phyloP scores from a whole-genome alignment of 1,140 invertebrate species.

The Atta cephalotes region DNA sequence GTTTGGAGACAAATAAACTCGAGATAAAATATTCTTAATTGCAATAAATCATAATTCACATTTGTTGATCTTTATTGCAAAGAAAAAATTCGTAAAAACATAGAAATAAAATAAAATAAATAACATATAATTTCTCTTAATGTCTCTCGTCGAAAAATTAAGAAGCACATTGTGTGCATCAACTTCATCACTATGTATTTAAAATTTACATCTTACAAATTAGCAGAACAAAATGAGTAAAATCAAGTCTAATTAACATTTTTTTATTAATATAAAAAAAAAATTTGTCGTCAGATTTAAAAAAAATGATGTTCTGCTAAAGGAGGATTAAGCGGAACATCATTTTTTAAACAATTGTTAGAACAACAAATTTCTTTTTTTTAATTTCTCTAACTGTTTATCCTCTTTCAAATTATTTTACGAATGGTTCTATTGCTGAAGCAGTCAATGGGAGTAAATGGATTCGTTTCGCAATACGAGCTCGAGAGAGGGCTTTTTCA shows the following conservation, averaged over 20 bases:
- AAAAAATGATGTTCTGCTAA: too few relatives aligned
- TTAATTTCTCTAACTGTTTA: neutral
- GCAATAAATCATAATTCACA: neutral
- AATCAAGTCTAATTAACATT: too few relatives aligned
- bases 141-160: neutral
- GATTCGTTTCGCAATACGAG: slow-evolving; percentile 2
- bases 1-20: neutral
- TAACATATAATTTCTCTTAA: neutral
- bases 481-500: slow-evolving; percentile 22
- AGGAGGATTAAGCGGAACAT: too few relatives aligned
- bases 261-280: too few relatives aligned
- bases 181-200: neutral
- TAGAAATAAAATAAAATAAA: slow-evolving; percentile 3
- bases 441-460: neutral
- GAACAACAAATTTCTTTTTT: too few relatives aligned
- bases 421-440: neutral
- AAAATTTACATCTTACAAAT: too few relatives aligned
- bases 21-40: neutral
- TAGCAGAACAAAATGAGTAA: too few relatives aligned
- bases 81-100: neutral
- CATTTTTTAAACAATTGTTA: too few relatives aligned
- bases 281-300: too few relatives aligned
- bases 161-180: neutral
- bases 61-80: neutral
- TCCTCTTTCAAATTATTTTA: neutral